Percentiles rank a stretch among this genome's conserved stretches.
Evolutionary conservation across 2,113 vertebrate genomes (phyloP).

Genomic region (Piprites chloris): DNA sequence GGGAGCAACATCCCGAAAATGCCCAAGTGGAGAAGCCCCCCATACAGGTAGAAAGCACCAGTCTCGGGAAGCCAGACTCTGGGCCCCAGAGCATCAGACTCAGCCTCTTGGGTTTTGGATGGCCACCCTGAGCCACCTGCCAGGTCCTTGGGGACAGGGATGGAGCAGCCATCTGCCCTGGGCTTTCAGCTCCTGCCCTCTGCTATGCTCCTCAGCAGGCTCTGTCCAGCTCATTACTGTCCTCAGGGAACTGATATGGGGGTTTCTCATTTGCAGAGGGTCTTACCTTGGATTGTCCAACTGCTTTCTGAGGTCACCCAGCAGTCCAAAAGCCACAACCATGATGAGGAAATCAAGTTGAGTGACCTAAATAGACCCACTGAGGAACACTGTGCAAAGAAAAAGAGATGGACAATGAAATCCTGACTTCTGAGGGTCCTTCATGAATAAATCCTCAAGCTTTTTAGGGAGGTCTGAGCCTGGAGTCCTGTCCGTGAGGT

Average conservation of each 20-base stretch:
- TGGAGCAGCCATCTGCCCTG: not conserved
- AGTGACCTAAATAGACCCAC: not conserved
- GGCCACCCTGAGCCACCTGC: not conserved
- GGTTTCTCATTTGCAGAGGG: not conserved
- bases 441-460: not conserved
- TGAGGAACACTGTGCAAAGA: not conserved
- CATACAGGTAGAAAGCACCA: not conserved
- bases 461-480: not conserved
- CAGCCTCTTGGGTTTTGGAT: not conserved
- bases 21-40: not conserved
- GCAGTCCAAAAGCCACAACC: not conserved
- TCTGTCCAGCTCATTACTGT: not conserved
- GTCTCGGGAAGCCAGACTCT: not conserved
- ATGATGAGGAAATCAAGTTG: not conserved
- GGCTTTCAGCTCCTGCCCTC: not conserved
- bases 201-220: accelerated
- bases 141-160: not conserved
- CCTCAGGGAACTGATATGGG: not conserved
- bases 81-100: accelerated
- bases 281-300: not conserved
- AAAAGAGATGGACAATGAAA: not conserved
- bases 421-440: not conserved
- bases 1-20: not conserved
- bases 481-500: not conserved
- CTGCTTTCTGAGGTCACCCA: not conserved